Evolutionary conservation across 2,888 invertebrate genomes (phyloP).

Genomic region (Bembecia ichneumoniformis): DNA sequence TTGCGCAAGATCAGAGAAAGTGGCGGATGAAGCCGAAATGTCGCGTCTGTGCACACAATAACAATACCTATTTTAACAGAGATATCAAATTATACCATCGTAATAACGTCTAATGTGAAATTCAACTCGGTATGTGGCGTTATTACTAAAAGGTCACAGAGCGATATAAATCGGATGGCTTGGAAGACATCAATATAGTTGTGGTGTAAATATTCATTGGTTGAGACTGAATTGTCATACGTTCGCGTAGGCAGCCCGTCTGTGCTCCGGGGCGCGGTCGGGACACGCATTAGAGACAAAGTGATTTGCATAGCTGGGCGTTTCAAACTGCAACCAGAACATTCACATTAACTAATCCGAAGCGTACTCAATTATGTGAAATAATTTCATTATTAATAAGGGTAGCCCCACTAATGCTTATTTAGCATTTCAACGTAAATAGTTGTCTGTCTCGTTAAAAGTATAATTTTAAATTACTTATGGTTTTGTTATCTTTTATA

Average conservation of each 20-base stretch:
- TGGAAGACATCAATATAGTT: conserved; percentile 39
- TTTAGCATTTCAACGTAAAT: too few relatives aligned
- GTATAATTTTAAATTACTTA: too few relatives aligned
- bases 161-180: conserved; percentile 27
- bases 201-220: conserved; percentile 61
- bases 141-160: conserved; percentile 27
- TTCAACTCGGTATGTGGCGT: neutral
- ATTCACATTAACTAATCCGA: conserved; percentile 63
- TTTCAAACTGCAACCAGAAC: conserved; percentile 61
- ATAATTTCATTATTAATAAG: conserved; percentile 39
- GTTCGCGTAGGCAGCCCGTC: conserved; percentile 22
- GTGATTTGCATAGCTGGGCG: conserved; percentile 67
- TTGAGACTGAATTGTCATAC: conserved; percentile 34
- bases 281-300: conserved; percentile 63
- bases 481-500: too few relatives aligned
- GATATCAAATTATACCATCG: conserved; percentile 22
- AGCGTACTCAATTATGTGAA: conserved; percentile 46
- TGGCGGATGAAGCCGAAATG: conserved; percentile 34
- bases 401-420: too few relatives aligned
- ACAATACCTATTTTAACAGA: conserved; percentile 21
- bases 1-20: conserved; percentile 57
- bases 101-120: conserved; percentile 2
- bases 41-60: conserved; percentile 30
- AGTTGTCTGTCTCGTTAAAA: too few relatives aligned
- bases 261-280: conserved; percentile 43